A percentile compares a stretch with the other conserved stretches of the same genome.
phyloP scores from a whole-genome alignment of 2,797 vertebrate genomes.

The Channa striata region DNA sequence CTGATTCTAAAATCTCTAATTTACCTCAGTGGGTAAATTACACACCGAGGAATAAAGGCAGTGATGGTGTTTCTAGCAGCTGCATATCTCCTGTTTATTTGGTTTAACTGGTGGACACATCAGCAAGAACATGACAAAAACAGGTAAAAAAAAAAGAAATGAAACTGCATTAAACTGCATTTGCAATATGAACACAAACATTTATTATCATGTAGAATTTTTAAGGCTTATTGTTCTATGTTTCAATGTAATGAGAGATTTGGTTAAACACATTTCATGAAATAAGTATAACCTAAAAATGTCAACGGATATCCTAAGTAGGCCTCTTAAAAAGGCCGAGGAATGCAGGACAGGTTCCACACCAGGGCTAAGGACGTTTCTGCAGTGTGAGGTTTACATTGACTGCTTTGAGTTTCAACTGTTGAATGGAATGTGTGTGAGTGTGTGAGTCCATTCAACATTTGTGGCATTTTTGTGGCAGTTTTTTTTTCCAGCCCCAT shows the following conservation, averaged over 20 bases:
- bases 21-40: not conserved
- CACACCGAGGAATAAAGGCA: slow-evolving; percentile 26
- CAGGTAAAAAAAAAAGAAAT: not conserved
- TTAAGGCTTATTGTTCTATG: not conserved
- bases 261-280: not conserved
- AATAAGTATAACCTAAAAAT: not conserved
- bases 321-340: not conserved
- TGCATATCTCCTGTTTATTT: slow-evolving; percentile 17
- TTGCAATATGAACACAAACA: not conserved
- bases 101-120: slow-evolving; percentile 24
- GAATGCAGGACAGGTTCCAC: not conserved
- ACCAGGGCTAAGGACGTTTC: not conserved
- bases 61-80: slow-evolving; percentile 26
- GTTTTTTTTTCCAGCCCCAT: not conserved
- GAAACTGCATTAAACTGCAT: not conserved
- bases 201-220: not conserved
- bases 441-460: no score
- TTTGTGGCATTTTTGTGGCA: no score
- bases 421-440: no score
- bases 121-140: not conserved
- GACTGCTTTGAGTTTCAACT: not conserved
- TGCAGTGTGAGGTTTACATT: not conserved
- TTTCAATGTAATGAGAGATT: not conserved
- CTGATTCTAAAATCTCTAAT: no score
- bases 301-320: not conserved